phyloP scores from a whole-genome alignment of 2,797 vertebrate species.

The Lerista edwardsae region DNA sequence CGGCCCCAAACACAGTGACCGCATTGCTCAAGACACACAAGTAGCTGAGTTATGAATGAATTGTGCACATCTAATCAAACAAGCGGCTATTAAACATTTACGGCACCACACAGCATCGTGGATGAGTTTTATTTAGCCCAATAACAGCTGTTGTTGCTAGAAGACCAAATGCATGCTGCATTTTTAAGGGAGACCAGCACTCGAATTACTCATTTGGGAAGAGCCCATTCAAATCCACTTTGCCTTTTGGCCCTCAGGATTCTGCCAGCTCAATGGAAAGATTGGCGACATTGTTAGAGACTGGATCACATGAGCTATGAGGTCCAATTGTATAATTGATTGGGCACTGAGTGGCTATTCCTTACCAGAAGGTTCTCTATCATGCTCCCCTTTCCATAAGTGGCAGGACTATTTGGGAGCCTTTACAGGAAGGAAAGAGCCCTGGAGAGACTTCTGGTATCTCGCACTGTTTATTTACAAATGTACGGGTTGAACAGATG shows the following conservation, averaged over 20 bases:
- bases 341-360: background rate
- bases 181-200: background rate
- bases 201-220: slow-evolving; percentile 23
- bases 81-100: slow-evolving; percentile 52
- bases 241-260: background rate
- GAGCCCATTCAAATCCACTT: background rate
- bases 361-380: too few relatives aligned
- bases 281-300: background rate
- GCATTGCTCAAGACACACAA: slow-evolving; percentile 55
- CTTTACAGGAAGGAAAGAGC: too few relatives aligned
- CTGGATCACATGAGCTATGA: background rate
- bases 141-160: slow-evolving; percentile 20
- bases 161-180: background rate
- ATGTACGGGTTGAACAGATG: too few relatives aligned
- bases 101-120: slow-evolving; percentile 13
- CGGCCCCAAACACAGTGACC: slow-evolving; percentile 51
- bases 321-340: background rate
- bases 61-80: slow-evolving; percentile 35
- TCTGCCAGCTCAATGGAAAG: background rate
- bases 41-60: slow-evolving; percentile 45
- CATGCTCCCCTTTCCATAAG: too few relatives aligned
- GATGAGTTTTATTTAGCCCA: slow-evolving; percentile 38
- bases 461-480: too few relatives aligned
- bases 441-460: too few relatives aligned
- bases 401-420: too few relatives aligned